Evolutionary conservation across 2,113 vertebrate species (phyloP).

Genomic region (Bombycilla garrulus): DNA sequence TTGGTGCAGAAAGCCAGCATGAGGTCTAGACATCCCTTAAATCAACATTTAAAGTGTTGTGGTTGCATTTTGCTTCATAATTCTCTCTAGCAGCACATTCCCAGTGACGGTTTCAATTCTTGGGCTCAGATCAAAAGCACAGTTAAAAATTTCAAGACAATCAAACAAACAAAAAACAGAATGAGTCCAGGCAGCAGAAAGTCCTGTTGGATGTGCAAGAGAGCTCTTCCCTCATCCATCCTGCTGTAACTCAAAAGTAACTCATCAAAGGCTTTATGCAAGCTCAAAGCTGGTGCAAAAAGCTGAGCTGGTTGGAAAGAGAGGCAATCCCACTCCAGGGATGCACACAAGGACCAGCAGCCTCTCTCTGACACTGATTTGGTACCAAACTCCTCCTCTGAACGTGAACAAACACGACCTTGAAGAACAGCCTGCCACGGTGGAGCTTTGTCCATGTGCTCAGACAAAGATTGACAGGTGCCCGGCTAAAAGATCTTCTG

Average conservation of each 20-base stretch:
- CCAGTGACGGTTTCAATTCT: conserved; percentile 37
- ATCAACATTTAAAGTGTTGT: conserved; percentile 50
- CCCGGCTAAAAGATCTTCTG: background rate
- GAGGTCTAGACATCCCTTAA: conserved; percentile 49
- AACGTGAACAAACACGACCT: background rate
- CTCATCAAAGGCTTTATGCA: background rate
- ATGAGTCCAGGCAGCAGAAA: background rate
- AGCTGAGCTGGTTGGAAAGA: background rate
- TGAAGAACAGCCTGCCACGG: background rate
- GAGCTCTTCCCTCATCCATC: background rate
- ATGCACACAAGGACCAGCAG: background rate
- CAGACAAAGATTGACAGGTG: background rate
- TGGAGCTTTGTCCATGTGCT: background rate
- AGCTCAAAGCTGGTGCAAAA: background rate
- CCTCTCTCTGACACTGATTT: background rate
- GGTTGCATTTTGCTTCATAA: conserved; percentile 38
- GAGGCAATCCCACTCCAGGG: background rate
- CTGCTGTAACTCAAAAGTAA: background rate
- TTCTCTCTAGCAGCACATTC: conserved; percentile 25
- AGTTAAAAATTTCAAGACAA: conserved; percentile 43
- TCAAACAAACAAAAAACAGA: conserved; percentile 20
- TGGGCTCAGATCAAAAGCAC: conserved; percentile 40
- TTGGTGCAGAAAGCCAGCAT: conserved; percentile 28
- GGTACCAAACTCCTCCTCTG: background rate
- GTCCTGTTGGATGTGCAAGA: background rate